These are phyloP conservation scores for Polydesmus complanatus DNA, from an alignment of 2,888 invertebrate genomes.

Conservation along the genomic window DNA sequence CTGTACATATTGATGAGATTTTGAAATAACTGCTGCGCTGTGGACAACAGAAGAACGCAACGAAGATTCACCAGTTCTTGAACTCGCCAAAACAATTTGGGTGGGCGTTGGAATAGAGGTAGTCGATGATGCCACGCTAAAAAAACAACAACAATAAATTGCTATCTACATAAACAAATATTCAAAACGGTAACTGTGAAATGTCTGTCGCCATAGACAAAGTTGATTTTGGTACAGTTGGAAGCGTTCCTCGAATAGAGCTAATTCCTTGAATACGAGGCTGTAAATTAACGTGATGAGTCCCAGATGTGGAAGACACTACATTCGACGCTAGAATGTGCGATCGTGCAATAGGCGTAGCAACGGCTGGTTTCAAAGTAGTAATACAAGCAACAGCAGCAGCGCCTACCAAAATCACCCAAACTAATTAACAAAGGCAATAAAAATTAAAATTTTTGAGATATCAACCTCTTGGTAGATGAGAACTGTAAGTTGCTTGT, in stretches of 20 bases:
- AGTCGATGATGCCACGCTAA: neutral
- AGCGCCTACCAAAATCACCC: conserved; percentile 36
- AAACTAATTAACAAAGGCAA: neutral
- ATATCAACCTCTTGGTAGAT: conserved; percentile 11
- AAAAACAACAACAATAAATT: no score
- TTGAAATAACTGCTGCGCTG: neutral
- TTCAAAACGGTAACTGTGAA: neutral
- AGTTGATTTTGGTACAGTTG: neutral
- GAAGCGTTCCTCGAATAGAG: neutral
- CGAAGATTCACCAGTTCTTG: neutral
- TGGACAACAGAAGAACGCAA: conserved; percentile 5
- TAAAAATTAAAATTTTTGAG: neutral
- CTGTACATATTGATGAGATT: conserved; percentile 9
- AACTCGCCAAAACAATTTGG: neutral
- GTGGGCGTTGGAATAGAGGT: neutral
- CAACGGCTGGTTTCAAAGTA: conserved; percentile 49
- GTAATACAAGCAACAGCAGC: conserved; percentile 61
- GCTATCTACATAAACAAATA: neutral
- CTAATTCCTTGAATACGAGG: neutral
- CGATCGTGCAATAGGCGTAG: conserved; percentile 16
- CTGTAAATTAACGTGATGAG: neutral
- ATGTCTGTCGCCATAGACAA: neutral
- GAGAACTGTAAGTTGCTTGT: conserved; percentile 11
- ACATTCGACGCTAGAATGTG: no score
- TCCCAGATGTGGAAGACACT: neutral